Conservation (phyloP, 2,797 vertebrate species). For the Arvicola amphibius region DNA sequence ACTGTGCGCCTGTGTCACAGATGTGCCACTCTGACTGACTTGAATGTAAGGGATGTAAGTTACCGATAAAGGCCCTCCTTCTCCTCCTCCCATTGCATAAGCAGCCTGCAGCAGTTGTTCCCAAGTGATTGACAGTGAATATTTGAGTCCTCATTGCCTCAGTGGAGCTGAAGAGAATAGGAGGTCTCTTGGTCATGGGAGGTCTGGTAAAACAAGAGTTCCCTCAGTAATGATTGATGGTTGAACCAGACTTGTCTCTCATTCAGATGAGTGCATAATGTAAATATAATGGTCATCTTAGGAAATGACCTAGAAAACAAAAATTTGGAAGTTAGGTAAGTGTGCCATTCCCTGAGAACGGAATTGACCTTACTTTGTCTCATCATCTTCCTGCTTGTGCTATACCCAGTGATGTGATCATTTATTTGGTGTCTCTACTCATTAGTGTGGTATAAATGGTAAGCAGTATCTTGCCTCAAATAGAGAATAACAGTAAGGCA, state of each 20-base stretch:
- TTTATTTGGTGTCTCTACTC: background rate
- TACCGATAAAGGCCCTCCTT: background rate
- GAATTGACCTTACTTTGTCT: background rate
- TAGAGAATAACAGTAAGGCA: background rate
- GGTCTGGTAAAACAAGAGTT: background rate
- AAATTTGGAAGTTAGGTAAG: background rate
- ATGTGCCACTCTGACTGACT: background rate
- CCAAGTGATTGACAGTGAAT: background rate
- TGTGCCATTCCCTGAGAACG: background rate
- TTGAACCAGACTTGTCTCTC: background rate
- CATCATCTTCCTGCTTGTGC: background rate
- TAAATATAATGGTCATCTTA: background rate
- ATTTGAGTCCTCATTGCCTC: background rate
- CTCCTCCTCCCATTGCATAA: background rate
- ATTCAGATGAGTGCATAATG: background rate
- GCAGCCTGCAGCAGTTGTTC: background rate
- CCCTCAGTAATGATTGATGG: background rate
- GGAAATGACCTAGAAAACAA: slow-evolving; percentile 28
- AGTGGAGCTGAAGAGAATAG: background rate
- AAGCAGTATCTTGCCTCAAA: background rate
- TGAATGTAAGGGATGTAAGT: background rate
- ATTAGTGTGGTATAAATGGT: background rate
- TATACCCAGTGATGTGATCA: background rate
- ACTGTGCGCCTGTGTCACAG: background rate
- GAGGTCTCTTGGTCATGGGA: background rate